These are phyloP conservation scores for Sussaba pulchella DNA, from an alignment of 2,888 invertebrate species.

Conservation along the genomic window DNA sequence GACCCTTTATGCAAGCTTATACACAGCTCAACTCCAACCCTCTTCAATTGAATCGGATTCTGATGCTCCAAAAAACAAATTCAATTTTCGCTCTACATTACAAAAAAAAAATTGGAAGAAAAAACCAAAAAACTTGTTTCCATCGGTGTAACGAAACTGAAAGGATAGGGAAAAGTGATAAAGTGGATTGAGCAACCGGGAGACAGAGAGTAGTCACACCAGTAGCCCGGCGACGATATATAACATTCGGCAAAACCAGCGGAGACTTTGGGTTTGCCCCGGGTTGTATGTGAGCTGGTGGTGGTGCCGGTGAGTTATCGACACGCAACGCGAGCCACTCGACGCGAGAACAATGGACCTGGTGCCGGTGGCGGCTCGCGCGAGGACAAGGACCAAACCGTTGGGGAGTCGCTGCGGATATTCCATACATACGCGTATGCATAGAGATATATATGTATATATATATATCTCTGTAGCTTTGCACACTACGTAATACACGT, in stretches of 20 bases:
- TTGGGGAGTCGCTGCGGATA: constrained; percentile 43
- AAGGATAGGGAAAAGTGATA: constrained; percentile 19
- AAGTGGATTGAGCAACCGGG: constrained; percentile 18
- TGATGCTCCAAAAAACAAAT: background rate
- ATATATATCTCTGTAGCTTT: background rate
- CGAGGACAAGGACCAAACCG: constrained; percentile 48
- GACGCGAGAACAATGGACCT: constrained; percentile 63
- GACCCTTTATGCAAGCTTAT: too few species aligned
- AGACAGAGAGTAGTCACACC: constrained; percentile 44
- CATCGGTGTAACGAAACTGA: background rate
- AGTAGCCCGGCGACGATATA: constrained; percentile 11
- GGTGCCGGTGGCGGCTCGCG: constrained; percentile 55
- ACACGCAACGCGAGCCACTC: constrained; percentile 64
- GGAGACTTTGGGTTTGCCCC: constrained; percentile 45
- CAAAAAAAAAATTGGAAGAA: too few species aligned
- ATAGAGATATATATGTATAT: background rate
- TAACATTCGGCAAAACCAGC: constrained; percentile 33
- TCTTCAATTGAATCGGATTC: background rate
- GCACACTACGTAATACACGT: background rate
- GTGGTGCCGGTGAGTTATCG: constrained; percentile 60
- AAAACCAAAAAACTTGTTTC: constrained; percentile 6
- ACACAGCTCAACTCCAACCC: too few species aligned
- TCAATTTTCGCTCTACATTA: too few species aligned
- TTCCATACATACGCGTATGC: background rate
- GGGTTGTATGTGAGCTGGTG: constrained; percentile 32